Conservation (phyloP, 2,888 invertebrate species). For the Ochropleura plecta region DNA sequence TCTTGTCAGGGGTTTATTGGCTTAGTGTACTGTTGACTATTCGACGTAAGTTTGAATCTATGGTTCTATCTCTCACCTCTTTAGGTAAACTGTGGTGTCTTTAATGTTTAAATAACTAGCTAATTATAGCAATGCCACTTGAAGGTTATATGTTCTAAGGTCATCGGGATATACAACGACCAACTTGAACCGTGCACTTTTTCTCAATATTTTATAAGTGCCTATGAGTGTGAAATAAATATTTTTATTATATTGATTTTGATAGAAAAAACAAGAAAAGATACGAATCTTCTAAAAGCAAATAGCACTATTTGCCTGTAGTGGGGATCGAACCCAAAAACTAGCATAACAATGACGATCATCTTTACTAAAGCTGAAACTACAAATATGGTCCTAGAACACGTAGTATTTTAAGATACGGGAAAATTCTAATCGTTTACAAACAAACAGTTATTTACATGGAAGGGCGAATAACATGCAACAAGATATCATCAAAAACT, state of each 20-base stretch:
- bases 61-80: background rate
- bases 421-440: constrained; percentile 14
- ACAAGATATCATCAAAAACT: constrained; percentile 45
- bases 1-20: background rate
- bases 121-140: background rate
- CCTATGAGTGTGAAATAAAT: too few species aligned
- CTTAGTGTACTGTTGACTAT: background rate
- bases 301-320: background rate
- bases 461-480: constrained; percentile 52
- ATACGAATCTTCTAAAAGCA: background rate
- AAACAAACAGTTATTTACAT: constrained; percentile 46
- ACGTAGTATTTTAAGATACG: background rate
- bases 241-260: too few species aligned
- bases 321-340: constrained; percentile 22
- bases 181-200: too few species aligned
- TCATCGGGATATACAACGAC: background rate
- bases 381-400: background rate
- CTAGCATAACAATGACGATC: background rate
- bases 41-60: background rate
- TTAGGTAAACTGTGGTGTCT: background rate
- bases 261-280: background rate
- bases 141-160: background rate
- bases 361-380: background rate
- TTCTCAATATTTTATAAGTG: too few species aligned
- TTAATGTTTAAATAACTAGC: background rate